Conservation (phyloP, 2,113 vertebrate species). For the Nerophis ophidion region DNA sequence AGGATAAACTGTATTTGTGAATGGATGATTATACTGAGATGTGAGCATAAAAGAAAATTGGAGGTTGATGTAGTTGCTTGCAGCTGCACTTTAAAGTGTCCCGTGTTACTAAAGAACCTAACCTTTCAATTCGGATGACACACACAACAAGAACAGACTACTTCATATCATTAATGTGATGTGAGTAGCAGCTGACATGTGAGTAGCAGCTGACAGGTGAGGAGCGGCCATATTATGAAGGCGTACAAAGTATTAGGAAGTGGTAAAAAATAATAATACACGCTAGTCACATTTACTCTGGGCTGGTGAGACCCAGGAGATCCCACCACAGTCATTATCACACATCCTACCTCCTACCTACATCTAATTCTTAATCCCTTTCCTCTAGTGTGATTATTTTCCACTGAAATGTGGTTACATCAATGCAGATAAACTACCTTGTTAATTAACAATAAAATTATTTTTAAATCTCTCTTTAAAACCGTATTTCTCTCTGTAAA, state of each 20-base stretch:
- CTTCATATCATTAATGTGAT: slow-evolving; percentile 43
- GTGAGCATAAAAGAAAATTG: background rate
- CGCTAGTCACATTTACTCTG: slow-evolving; percentile 28
- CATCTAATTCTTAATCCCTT: slow-evolving; percentile 65
- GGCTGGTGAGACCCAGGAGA: slow-evolving; percentile 36
- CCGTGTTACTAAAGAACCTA: background rate
- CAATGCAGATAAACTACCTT: slow-evolving; percentile 65
- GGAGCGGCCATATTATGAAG: slow-evolving; percentile 29
- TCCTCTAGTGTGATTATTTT: slow-evolving; percentile 59
- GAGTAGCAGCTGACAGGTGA: slow-evolving; percentile 31
- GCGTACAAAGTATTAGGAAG: slow-evolving; percentile 21
- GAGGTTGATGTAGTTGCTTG: no score
- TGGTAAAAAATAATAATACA: background rate
- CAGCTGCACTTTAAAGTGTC: background rate
- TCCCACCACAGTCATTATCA: slow-evolving; percentile 48
- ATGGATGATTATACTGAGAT: no score
- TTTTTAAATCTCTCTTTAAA: slow-evolving; percentile 56
- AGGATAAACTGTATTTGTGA: no score
- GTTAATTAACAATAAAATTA: slow-evolving; percentile 74
- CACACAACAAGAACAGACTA: slow-evolving; percentile 21
- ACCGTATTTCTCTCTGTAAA: slow-evolving; percentile 59
- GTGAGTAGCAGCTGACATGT: slow-evolving; percentile 23
- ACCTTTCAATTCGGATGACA: slow-evolving; percentile 11
- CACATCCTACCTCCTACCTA: slow-evolving; percentile 30
- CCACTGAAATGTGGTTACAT: slow-evolving; percentile 39